Conservation (phyloP, 64 coral and sea anemone genomes). For the Porites lutea region DNA sequence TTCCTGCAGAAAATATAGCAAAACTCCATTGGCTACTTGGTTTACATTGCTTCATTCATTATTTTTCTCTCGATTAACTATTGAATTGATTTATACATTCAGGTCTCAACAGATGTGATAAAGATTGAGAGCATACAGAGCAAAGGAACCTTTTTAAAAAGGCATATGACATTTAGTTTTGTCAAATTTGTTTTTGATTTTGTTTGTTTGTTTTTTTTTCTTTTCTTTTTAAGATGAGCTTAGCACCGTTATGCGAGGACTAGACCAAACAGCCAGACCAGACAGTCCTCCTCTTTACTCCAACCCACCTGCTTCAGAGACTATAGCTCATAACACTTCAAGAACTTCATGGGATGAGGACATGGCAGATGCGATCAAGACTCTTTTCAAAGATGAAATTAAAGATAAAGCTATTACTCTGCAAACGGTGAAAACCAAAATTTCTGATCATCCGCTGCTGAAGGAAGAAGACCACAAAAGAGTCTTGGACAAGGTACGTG, state of each 20-base stretch:
- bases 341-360: constrained; percentile 32
- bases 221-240: no score
- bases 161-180: no score
- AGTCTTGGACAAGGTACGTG: constrained; percentile 28
- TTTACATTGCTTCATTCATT: no score
- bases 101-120: no score
- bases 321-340: background rate
- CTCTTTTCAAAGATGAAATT: constrained; percentile 41
- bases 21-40: no score
- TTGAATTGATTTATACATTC: no score
- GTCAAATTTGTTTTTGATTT: no score
- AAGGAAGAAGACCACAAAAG: constrained; percentile 34
- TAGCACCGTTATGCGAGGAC: background rate
- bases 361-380: background rate
- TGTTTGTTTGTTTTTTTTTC: no score
- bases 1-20: no score
- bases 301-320: constrained; percentile 5
- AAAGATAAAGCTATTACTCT: constrained; percentile 17
- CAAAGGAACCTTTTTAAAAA: no score
- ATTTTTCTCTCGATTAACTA: no score
- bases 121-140: no score
- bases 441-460: constrained; percentile 40
- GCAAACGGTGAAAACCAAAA: constrained; percentile 28
- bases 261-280: constrained; percentile 18
- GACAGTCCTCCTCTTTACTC: background rate